Base-by-base conservation (phyloP, 2,113 vertebrate species). In the Ornithorhynchus anatinus region DNA sequence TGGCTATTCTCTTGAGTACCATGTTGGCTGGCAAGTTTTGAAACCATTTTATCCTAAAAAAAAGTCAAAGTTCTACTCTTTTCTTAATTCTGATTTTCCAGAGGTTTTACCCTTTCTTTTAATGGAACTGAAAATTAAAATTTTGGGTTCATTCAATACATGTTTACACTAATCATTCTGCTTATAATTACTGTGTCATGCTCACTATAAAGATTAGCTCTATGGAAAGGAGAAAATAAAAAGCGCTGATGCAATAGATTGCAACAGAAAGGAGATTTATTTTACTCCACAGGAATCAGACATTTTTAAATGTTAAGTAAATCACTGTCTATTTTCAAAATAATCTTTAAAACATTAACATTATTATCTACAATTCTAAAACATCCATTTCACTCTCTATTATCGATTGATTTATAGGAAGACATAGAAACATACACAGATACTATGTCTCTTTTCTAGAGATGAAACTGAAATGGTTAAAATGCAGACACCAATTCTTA, bases 401-500 rank as follows among this genome's bases (percentile, higher is more conserved):
- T n/a, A n/a, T n/a, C n/a, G n/a, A n/a, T n/a, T n/a, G n/a, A n/a
- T n/a, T n/a, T n/a, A n/a, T n/a, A n/a, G n/a, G n/a, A n/a, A n/a
- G n/a, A n/a, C n/a, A n/a, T n/a, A n/a, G n/a, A n/a, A n/a, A n/a
- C n/a, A n/a, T n/a, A n/a, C n/a, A n/a, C n/a, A 57, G 22, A 32
- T 5, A 57, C 31, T 25, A 11, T 29, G 1, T 69, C 40, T 47
- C 14, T 33, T 53, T 42, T 48, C 60, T 8, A 52, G 32, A 67
- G 59, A 66, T 58, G 11, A 3, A 65, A 63, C 31, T 38, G 4
- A 37, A 50, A 27, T 39, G 10, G 47, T 69, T 38, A 62, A 4
- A 72, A 39, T 67, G n/a, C 37, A 59, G 27, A 65, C 11, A 81
- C 0, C 0, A 10, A 64, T 81, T 80, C 86, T 79, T 87, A 99